Percentiles rank a stretch among this genome's conserved stretches.
These are phyloP conservation scores for Amphiprion clarkii DNA, from an alignment of 2,797 vertebrate genomes.

Conservation along the genomic window DNA sequence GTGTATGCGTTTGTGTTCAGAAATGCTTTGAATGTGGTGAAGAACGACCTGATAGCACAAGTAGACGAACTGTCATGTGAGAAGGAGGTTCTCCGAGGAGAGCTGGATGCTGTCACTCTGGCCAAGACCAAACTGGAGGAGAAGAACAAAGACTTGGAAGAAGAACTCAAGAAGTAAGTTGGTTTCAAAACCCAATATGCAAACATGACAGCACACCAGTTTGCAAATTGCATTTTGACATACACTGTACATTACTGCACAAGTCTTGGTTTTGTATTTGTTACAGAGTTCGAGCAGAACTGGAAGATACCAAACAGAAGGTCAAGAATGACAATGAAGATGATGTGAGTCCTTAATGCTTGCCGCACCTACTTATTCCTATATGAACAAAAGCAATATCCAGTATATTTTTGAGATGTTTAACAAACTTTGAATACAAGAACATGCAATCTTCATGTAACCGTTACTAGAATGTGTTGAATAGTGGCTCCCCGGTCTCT, in stretches of 20 bases:
- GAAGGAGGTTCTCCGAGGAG: conserved; percentile 92
- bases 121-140: conserved; percentile 93
- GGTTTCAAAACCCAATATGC: rapidly evolving
- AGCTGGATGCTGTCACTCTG: conserved; percentile 91
- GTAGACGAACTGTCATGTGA: conserved; percentile 95
- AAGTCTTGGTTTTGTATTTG: not conserved
- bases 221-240: rapidly evolving
- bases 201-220: not conserved
- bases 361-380: not conserved
- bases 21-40: conserved; percentile 98
- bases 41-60: conserved; percentile 96
- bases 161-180: conserved; percentile 94
- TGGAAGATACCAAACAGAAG: conserved; percentile 91
- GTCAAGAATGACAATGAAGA: conserved; percentile 92
- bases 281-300: conserved; percentile 90
- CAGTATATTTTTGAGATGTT: not conserved
- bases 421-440: too few relatives aligned
- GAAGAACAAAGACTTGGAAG: conserved; percentile 93
- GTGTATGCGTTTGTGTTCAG: conserved; percentile 70
- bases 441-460: too few relatives aligned
- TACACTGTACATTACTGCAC: not conserved
- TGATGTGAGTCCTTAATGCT: conserved; percentile 87
- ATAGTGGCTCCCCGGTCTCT: not conserved
- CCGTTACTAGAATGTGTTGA: not conserved
- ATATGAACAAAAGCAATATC: not conserved